These are phyloP conservation scores for Clusia tigrina DNA, from an alignment of 2,888 invertebrate genomes.

Conservation along the genomic window DNA sequence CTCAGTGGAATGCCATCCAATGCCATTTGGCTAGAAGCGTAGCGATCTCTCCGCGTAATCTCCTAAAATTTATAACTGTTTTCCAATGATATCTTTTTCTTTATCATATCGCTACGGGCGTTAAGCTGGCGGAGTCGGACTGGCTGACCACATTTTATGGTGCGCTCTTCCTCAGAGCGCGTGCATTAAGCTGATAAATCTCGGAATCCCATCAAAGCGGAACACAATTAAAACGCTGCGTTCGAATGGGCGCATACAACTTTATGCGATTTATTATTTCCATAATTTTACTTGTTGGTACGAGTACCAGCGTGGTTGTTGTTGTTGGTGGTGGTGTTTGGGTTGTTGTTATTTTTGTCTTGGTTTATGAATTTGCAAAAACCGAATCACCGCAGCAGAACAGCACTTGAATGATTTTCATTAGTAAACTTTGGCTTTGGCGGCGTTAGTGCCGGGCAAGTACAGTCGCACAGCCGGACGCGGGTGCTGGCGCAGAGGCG, in stretches of 20 bases:
- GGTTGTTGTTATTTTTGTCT: not conserved
- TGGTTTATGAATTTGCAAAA: not conserved
- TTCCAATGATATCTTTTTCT: not conserved
- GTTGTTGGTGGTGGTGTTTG: too few relatives aligned
- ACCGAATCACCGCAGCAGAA: not conserved
- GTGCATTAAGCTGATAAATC: not conserved
- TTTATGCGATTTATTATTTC: not conserved
- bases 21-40: too few relatives aligned
- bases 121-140: too few relatives aligned
- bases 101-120: not conserved
- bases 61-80: too few relatives aligned
- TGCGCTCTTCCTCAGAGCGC: not conserved
- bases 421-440: not conserved
- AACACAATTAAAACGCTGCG: not conserved
- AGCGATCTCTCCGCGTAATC: too few relatives aligned
- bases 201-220: conserved; percentile 2
- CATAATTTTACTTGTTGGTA: not conserved
- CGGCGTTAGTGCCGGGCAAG: not conserved
- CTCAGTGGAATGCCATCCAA: too few relatives aligned
- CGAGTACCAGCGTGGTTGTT: too few relatives aligned
- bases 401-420: not conserved
- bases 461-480: too few relatives aligned
- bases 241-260: not conserved
- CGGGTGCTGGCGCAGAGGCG: too few relatives aligned
- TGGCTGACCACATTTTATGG: not conserved